Percentiles rank a stretch among this genome's conserved stretches.
These are phyloP conservation scores for Mungos mungo DNA, from an alignment of 2,113 vertebrate genomes.

Conservation along the genomic window DNA sequence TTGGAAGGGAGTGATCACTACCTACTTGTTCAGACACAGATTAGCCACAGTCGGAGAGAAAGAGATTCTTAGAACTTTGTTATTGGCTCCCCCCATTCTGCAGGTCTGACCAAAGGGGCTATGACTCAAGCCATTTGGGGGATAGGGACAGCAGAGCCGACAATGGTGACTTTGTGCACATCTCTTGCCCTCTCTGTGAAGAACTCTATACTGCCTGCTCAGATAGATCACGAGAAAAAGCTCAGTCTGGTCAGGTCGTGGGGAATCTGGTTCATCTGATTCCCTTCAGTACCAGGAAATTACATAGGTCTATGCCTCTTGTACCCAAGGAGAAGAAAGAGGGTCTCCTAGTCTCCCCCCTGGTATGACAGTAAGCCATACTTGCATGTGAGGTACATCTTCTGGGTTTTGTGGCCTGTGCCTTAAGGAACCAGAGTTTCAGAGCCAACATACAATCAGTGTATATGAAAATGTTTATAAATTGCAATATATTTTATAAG, in stretches of 20 bases:
- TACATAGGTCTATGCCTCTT: background rate
- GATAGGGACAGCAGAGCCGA: background rate
- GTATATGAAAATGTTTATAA: background rate
- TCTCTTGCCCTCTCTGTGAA: background rate
- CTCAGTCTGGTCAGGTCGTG: background rate
- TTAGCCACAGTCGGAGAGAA: background rate
- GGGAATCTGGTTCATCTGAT: background rate
- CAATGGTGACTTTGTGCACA: accelerated
- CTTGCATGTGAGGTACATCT: background rate
- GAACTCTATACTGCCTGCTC: background rate
- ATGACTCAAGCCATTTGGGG: background rate
- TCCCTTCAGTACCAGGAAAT: background rate
- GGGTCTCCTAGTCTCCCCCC: accelerated
- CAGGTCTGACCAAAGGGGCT: background rate
- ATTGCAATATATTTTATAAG: background rate
- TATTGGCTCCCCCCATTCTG: background rate
- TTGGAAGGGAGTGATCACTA: background rate
- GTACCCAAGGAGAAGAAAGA: background rate
- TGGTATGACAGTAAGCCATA: background rate
- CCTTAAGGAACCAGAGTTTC: background rate
- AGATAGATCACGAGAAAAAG: background rate
- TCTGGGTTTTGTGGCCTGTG: background rate
- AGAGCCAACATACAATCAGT: background rate
- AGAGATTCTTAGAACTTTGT: background rate
- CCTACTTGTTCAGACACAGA: background rate